These are phyloP conservation scores for Leptinotarsa undecemlineata DNA, from an alignment of 1,140 invertebrate species.

Conservation along the genomic window DNA sequence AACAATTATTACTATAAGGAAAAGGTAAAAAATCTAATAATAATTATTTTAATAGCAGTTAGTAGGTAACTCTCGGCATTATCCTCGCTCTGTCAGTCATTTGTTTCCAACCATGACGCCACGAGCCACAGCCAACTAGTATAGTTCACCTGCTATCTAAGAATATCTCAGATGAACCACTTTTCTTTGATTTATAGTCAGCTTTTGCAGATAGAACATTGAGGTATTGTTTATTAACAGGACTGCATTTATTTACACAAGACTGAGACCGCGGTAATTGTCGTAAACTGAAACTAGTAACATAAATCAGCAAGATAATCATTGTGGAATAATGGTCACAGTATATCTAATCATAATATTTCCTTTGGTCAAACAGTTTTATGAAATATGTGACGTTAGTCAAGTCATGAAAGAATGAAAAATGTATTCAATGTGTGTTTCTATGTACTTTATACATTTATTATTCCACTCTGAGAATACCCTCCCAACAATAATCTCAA, in stretches of 20 bases:
- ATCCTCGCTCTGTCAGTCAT: slow-evolving; percentile 58
- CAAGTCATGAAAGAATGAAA: neutral
- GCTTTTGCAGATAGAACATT: slow-evolving; percentile 31
- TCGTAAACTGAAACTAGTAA: slow-evolving; percentile 12
- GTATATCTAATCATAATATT: slow-evolving; percentile 18
- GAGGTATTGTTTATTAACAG: slow-evolving; percentile 37
- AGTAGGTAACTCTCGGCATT: slow-evolving; percentile 53
- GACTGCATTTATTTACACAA: slow-evolving; percentile 32
- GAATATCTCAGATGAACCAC: slow-evolving; percentile 48
- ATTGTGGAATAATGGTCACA: slow-evolving; percentile 19
- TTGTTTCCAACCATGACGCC: slow-evolving; percentile 58
- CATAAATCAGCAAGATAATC: slow-evolving; percentile 21
- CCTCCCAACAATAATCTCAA: too few relatives aligned
- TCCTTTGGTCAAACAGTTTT: slow-evolving; percentile 12
- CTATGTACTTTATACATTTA: too few relatives aligned
- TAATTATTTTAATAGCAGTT: slow-evolving; percentile 56
- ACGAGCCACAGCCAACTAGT: slow-evolving; percentile 54
- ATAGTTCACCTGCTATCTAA: slow-evolving; percentile 53
- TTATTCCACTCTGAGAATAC: too few relatives aligned
- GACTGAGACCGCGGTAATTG: slow-evolving; percentile 21
- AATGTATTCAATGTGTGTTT: too few relatives aligned
- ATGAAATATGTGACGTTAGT: slow-evolving; percentile 11
- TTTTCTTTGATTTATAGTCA: slow-evolving; percentile 40
- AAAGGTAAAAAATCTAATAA: slow-evolving; percentile 48
- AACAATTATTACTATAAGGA: slow-evolving; percentile 49